These are phyloP conservation scores for Lepidotrigona ventralis DNA, from an alignment of 1,140 invertebrate genomes.

Conservation along the genomic window DNA sequence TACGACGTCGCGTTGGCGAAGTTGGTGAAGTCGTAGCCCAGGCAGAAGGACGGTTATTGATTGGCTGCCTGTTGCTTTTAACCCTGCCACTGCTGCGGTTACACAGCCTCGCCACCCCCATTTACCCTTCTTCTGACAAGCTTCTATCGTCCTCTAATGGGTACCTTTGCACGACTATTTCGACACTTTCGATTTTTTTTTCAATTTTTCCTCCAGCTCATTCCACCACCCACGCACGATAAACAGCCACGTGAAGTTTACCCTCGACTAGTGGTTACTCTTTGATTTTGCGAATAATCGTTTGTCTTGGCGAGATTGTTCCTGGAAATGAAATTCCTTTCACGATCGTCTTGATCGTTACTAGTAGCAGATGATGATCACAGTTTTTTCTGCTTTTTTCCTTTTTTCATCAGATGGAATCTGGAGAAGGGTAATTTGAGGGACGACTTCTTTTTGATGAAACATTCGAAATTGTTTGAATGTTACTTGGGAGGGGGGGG, in stretches of 20 bases:
- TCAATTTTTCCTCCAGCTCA: not conserved
- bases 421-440: too few species aligned
- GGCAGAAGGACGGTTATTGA: constrained; percentile 73
- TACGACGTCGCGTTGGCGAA: constrained; percentile 46
- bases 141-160: constrained; percentile 41
- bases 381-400: too few species aligned
- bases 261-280: not conserved
- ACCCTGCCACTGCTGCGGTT: constrained; percentile 61
- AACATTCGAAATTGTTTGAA: too few species aligned
- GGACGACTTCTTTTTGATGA: too few species aligned
- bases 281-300: not conserved
- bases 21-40: constrained; percentile 68
- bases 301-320: not conserved
- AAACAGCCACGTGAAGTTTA: not conserved
- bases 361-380: not conserved
- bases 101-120: constrained; percentile 37
- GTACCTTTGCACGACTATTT: constrained; percentile 18
- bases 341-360: not conserved
- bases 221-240: not conserved
- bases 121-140: constrained; percentile 23
- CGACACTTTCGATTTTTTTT: not conserved
- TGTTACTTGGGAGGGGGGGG: too few species aligned
- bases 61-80: constrained; percentile 78
- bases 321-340: not conserved
- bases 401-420: too few species aligned